These are phyloP conservation scores for Aurelia sp. DNA, from an alignment of 30 jellyfish, hydroid and myxozoan species.

Conservation along the genomic window DNA sequence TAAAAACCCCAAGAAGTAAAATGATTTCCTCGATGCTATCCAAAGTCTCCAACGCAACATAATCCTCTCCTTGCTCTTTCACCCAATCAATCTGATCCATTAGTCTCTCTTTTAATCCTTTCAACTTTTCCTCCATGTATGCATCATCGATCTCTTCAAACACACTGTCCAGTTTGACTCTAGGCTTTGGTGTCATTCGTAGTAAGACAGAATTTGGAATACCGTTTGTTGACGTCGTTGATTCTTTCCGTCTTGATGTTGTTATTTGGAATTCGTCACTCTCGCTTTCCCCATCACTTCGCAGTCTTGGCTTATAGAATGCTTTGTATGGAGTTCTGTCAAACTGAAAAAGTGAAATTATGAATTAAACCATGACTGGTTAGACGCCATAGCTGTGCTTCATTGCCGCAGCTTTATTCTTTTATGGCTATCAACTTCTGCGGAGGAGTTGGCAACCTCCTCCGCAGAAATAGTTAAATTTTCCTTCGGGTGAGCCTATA, in stretches of 20 bases:
- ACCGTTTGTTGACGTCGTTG: constrained; percentile 4
- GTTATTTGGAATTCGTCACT: constrained; percentile 17
- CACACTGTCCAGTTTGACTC: neutral
- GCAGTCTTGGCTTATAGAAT: neutral
- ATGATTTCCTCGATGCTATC: constrained; percentile 28
- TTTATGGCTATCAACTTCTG: no score
- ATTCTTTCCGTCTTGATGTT: constrained; percentile 6
- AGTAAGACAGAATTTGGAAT: constrained; percentile 39
- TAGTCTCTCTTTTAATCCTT: constrained; percentile 1
- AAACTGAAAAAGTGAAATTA: neutral
- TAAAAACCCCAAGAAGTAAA: constrained; percentile 24
- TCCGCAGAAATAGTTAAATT: no score
- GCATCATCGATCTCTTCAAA: constrained; percentile 30
- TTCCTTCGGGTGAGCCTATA: no score
- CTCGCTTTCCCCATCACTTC: constrained; percentile 50
- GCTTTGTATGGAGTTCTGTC: constrained; percentile 32
- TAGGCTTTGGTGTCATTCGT: constrained; percentile 5
- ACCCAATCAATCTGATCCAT: constrained; percentile 66
- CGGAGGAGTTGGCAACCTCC: no score
- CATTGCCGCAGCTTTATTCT: no score
- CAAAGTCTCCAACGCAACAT: constrained; percentile 73
- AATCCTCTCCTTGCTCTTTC: constrained; percentile 52
- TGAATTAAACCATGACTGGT: neutral
- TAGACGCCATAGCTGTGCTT: no score
- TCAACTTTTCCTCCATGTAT: neutral